Evolutionary conservation across 23 tunicate species (phyloP).

Genomic region (Trididemnum clinides): DNA sequence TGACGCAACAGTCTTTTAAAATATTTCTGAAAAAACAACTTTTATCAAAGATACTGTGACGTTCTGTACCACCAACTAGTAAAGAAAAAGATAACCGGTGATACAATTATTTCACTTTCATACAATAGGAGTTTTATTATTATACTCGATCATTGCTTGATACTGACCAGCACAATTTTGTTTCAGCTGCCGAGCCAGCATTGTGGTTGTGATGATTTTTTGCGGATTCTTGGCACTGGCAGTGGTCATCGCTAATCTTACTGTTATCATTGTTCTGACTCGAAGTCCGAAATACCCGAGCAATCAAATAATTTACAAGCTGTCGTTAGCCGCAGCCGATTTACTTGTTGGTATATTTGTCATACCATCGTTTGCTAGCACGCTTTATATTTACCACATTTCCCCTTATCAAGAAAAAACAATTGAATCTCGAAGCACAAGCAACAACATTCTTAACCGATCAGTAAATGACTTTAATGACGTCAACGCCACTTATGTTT

Average conservation of each 20-base stretch:
- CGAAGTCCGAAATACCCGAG: background rate
- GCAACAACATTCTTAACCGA: background rate
- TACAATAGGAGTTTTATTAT: too few relatives aligned
- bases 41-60: too few relatives aligned
- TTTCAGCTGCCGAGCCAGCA: slow-evolving; percentile 31
- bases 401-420: background rate
- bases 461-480: background rate
- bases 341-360: slow-evolving; percentile 35
- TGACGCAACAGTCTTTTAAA: too few relatives aligned
- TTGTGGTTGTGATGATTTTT: background rate
- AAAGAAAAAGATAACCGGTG: too few relatives aligned
- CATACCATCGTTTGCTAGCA: background rate
- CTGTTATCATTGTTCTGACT: slow-evolving; percentile 6
- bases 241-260: slow-evolving; percentile 15
- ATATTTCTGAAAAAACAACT: too few relatives aligned
- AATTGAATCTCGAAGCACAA: too few relatives aligned
- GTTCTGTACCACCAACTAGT: too few relatives aligned
- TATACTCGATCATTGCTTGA: too few relatives aligned
- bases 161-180: too few relatives aligned
- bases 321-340: slow-evolving; percentile 36
- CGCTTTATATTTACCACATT: background rate
- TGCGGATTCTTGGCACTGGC: slow-evolving; percentile 26
- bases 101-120: too few relatives aligned
- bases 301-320: slow-evolving; percentile 14
- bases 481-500: background rate